Conservation (phyloP, 2,113 vertebrate species). For the Bungarus multicinctus region DNA sequence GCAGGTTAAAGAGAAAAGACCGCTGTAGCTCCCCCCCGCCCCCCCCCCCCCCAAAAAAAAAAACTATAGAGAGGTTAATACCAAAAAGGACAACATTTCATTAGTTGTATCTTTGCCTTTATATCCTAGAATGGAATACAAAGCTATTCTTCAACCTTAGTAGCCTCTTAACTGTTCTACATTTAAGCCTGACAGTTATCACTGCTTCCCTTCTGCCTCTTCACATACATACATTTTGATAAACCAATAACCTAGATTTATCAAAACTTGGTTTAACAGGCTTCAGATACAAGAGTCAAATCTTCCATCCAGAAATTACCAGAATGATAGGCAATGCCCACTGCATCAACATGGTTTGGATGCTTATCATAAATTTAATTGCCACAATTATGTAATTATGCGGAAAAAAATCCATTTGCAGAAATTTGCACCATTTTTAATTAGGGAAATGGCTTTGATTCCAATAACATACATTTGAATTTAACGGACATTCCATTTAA, state of each 20-base stretch:
- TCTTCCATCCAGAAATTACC: not conserved
- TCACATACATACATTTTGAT: not conserved
- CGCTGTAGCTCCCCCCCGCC: not conserved
- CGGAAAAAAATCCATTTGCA: not conserved
- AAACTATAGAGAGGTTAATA: not conserved
- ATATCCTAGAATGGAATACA: not conserved
- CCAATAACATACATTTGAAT: not conserved
- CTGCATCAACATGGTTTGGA: not conserved
- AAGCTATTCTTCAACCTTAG: not conserved
- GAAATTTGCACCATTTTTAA: not conserved
- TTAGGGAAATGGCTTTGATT: not conserved
- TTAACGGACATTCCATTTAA: not conserved
- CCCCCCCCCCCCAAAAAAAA: too few relatives aligned
- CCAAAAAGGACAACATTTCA: not conserved
- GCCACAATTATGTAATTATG: not conserved
- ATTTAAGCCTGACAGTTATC: not conserved
- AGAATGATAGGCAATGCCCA: not conserved
- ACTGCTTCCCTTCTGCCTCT: not conserved
- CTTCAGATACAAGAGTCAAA: not conserved
- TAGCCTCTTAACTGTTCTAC: not conserved
- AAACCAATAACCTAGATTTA: not conserved
- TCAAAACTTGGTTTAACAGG: not conserved
- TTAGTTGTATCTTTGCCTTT: not conserved
- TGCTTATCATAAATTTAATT: not conserved
- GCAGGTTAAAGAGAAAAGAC: not conserved